Base-by-base conservation (phyloP, 1,140 invertebrate genomes). In the Calephelis nemesis region DNA sequence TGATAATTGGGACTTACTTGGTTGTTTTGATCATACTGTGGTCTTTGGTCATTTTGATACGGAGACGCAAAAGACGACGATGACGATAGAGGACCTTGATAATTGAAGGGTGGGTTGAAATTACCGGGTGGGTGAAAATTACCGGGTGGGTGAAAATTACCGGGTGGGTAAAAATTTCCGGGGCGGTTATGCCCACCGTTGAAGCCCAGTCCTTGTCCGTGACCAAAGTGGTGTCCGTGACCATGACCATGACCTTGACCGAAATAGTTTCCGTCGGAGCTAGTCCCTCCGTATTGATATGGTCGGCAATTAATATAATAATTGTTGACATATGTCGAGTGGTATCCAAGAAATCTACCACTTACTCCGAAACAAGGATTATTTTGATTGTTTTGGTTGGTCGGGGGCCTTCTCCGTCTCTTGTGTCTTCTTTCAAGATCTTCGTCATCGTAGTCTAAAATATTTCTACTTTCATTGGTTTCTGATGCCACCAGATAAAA, bases 381-480 rank as follows among this genome's bases (percentile, higher is more conserved):
- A 47, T 84, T 80, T 8, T 82, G 81, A 50, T 85, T 54, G 8
- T 54, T 52, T 15, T 52, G 50, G 13, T 19, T 7, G 50, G 13
- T 52, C 15, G n/a, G 50, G 7, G n/a, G 84, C 48, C 81, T 85
- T 52, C 81, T 85, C n/a, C 76, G 78, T 65, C 83, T 87, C 0
- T 73, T 70, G 67, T 85, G 83, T 65, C 81, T 81, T 49, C 85
- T 77, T 39, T 76, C 87, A 6, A 88, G 58, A 13, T 85, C 83
- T 12, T 85, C 83, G 45, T 70, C 68, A 58, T 84, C 77, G 0
- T 78, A 75, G 0, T 70, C 48, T 8, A 80, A 52, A 13, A 52
- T 15, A n/a, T 62, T 48, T 10, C 10, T 77, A 11, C 82, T 63
- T 48, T 84, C 84, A 70, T 76, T 84, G 6, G 77, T 82, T 8